Evolutionary conservation across 2,888 invertebrate genomes (phyloP).

Genomic region (Lasioglossum oenotherae): DNA sequence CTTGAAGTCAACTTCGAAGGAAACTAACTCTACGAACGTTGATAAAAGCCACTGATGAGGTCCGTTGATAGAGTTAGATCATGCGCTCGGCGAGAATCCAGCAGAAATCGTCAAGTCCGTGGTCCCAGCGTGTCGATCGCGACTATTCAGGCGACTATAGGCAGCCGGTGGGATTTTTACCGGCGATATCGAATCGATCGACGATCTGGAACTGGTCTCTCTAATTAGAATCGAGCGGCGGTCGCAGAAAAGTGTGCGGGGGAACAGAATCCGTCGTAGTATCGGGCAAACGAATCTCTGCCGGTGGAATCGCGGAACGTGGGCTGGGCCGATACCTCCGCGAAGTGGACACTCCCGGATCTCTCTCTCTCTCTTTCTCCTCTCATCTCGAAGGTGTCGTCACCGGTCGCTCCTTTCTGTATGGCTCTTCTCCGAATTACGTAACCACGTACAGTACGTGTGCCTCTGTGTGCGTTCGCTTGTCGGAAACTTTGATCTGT

Average conservation of each 20-base stretch:
- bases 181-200: not conserved
- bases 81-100: not conserved
- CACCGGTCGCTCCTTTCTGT: conserved; percentile 70
- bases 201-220: conserved; percentile 8
- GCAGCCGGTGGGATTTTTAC: not conserved
- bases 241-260: conserved; percentile 9
- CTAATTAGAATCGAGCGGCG: conserved; percentile 16
- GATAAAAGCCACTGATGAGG: not conserved
- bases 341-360: conserved; percentile 76
- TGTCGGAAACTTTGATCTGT: conserved; percentile 8
- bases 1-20: not conserved
- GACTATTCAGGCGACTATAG: not conserved
- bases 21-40: not conserved
- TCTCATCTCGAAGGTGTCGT: conserved; percentile 69
- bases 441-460: conserved; percentile 62
- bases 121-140: not conserved
- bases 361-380: conserved; percentile 34
- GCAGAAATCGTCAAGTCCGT: not conserved
- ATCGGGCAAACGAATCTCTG: conserved; percentile 33
- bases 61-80: not conserved
- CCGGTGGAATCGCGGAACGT: conserved; percentile 53
- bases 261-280: conserved; percentile 5
- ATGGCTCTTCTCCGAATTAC: conserved; percentile 76
- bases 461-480: not conserved
- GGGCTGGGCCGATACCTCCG: conserved; percentile 60